phyloP scores from a whole-genome alignment of 2,888 invertebrate genomes.

The Dascillus cervinus region DNA sequence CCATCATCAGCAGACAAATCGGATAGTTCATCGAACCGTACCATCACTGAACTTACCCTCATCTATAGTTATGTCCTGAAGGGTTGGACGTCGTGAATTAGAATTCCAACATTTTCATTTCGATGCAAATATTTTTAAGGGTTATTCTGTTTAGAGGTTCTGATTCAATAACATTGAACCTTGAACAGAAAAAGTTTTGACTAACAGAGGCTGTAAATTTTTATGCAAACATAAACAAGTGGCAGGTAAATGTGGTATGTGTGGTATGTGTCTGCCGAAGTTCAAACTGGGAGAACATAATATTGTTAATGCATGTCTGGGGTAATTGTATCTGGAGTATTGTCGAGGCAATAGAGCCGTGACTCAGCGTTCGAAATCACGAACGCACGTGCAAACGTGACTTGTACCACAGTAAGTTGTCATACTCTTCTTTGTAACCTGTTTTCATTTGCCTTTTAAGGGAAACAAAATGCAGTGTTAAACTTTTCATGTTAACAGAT shows the following conservation, averaged over 20 bases:
- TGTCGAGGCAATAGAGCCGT: neutral
- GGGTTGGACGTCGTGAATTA: slow-evolving; percentile 17
- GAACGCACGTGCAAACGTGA: slow-evolving; percentile 16
- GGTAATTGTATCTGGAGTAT: neutral
- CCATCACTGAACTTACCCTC: slow-evolving; percentile 27
- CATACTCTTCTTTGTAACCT: too few relatives aligned
- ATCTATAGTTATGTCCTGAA: slow-evolving; percentile 22
- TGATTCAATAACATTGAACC: too few relatives aligned
- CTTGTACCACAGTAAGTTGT: too few relatives aligned
- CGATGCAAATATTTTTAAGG: slow-evolving; percentile 9
- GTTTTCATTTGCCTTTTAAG: too few relatives aligned
- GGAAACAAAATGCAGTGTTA: too few relatives aligned
- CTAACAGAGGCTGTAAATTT: neutral
- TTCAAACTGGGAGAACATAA: neutral
- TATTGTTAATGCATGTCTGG: slow-evolving; percentile 3
- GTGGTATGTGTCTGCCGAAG: neutral
- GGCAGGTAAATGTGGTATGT: neutral
- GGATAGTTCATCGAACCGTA: slow-evolving; percentile 28
- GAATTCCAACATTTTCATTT: slow-evolving; percentile 16
- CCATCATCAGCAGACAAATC: slow-evolving; percentile 23
- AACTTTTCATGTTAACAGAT: too few relatives aligned
- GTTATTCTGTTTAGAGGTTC: slow-evolving; percentile 14
- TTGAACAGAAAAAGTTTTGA: neutral
- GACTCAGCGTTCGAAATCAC: slow-evolving; percentile 11
- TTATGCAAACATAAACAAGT: neutral